Percentiles rank a stretch among this genome's conserved stretches.
These are phyloP conservation scores for Dermatemys mawii DNA, from an alignment of 2,113 vertebrate species.

Conservation along the genomic window DNA sequence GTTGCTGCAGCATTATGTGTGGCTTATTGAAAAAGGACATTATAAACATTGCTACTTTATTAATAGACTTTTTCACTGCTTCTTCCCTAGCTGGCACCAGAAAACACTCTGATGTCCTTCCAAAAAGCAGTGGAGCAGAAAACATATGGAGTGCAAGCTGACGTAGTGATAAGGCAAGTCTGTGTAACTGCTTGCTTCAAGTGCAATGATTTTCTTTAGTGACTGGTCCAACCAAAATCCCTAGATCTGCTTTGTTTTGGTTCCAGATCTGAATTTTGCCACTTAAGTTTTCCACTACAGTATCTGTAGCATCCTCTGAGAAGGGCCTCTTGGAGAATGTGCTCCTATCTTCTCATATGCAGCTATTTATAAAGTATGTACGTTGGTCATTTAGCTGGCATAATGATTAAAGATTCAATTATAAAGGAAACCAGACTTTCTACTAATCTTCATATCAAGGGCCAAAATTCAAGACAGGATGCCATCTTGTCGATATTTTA, in stretches of 20 bases:
- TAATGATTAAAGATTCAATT: neutral
- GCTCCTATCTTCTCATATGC: rapidly evolving
- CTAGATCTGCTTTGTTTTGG: neutral
- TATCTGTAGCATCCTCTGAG: neutral
- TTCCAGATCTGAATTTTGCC: neutral
- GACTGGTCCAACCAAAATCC: rapidly evolving
- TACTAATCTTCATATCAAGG: neutral
- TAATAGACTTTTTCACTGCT: neutral
- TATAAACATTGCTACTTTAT: neutral
- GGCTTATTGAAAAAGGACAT: rapidly evolving
- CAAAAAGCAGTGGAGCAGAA: conserved; percentile 90
- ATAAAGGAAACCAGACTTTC: neutral
- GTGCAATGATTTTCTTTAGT: neutral
- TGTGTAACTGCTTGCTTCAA: neutral
- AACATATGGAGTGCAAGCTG: conserved; percentile 87
- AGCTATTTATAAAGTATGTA: neutral
- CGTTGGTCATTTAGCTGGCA: neutral
- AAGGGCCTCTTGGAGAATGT: rapidly evolving
- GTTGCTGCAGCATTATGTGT: neutral
- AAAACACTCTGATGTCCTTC: conserved; percentile 96
- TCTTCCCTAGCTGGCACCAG: conserved; percentile 87
- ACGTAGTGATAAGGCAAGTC: conserved; percentile 89
- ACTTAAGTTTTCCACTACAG: neutral
- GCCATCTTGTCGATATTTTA: neutral
- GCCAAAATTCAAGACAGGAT: neutral